Percentiles rank a stretch among this genome's conserved stretches.
phyloP scores from a whole-genome alignment of 2,797 vertebrate species.

The Acanthopagrus latus region DNA sequence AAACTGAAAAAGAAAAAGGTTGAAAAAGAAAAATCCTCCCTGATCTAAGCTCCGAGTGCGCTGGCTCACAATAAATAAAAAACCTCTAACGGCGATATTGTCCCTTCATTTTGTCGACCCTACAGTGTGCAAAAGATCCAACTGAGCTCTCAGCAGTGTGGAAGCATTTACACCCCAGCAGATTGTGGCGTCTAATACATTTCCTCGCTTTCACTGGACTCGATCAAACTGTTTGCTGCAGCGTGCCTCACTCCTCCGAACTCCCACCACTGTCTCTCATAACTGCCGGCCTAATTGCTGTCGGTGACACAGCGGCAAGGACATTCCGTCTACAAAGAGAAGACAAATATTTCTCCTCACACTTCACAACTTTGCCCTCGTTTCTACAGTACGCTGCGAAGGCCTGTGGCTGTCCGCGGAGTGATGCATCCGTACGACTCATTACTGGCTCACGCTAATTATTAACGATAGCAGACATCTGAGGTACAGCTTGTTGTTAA shows the following conservation, averaged over 20 bases:
- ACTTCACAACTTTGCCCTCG: not conserved
- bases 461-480: conserved; percentile 49
- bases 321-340: conserved; percentile 35
- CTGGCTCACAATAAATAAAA: conserved; percentile 21
- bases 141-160: conserved; percentile 40
- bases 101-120: conserved; percentile 13
- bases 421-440: conserved; percentile 32
- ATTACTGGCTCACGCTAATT: conserved; percentile 40
- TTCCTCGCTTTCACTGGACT: conserved; percentile 35
- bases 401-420: not conserved
- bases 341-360: conserved; percentile 43
- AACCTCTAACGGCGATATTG: conserved; percentile 11
- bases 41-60: conserved; percentile 11
- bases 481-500: conserved; percentile 46
- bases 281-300: conserved; percentile 50
- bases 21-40: not conserved
- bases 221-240: conserved; percentile 41
- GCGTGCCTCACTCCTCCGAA: conserved; percentile 55
- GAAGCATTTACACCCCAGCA: conserved; percentile 60
- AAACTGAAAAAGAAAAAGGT: conserved; percentile 3
- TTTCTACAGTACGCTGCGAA: not conserved
- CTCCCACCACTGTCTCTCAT: conserved; percentile 67
- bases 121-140: conserved; percentile 18
- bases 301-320: conserved; percentile 33
- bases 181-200: conserved; percentile 69